A percentile compares a stretch with the other conserved stretches of the same genome.
Conservation (phyloP, 2,888 invertebrate genomes). For the Tipula confusa region DNA sequence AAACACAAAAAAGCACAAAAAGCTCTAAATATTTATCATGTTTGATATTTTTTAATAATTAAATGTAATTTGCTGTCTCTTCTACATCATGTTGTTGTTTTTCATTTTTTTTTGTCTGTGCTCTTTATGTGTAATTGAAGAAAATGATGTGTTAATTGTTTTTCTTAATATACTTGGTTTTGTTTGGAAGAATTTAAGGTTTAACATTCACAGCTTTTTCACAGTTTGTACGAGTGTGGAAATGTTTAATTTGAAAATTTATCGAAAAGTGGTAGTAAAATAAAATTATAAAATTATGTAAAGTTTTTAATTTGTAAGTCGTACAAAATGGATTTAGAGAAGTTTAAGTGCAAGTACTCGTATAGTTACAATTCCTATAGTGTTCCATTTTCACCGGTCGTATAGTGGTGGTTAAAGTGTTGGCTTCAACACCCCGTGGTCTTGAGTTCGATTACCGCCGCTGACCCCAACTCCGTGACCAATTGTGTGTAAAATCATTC, state of each 20-base stretch:
- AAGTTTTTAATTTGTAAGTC: too few relatives aligned
- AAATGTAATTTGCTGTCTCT: background rate
- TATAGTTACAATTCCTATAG: too few relatives aligned
- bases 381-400: too few relatives aligned
- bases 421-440: too few relatives aligned
- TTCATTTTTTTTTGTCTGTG: background rate
- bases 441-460: too few relatives aligned
- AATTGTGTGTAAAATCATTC: too few relatives aligned
- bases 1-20: background rate
- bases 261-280: too few relatives aligned
- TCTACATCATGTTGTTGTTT: background rate
- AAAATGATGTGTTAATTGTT: conserved; percentile 3
- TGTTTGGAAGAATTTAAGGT: background rate
- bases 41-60: background rate
- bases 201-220: background rate
- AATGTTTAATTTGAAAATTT: background rate
- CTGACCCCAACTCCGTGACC: too few relatives aligned
- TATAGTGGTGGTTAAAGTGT: too few relatives aligned
- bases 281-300: too few relatives aligned
- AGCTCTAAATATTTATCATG: background rate
- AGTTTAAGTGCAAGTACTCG: too few relatives aligned
- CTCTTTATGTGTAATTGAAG: background rate
- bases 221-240: background rate
- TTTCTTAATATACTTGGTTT: background rate
- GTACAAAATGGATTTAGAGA: too few relatives aligned